Evolutionary conservation across 1,140 invertebrate genomes (phyloP).

Genomic region (Drosophila pallidifrons): DNA sequence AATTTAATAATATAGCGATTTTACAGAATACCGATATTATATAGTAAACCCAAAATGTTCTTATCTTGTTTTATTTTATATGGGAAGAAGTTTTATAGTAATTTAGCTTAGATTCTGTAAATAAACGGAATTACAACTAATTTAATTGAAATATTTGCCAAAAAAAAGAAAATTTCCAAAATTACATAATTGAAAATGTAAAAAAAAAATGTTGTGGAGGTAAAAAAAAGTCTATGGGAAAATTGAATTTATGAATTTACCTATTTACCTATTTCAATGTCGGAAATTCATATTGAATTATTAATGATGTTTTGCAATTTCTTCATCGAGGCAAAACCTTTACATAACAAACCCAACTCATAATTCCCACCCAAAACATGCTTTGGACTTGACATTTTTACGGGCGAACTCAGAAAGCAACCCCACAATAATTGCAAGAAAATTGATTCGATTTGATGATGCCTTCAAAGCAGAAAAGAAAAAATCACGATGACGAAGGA

Average conservation of each 20-base stretch:
- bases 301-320: background rate
- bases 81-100: too few relatives aligned
- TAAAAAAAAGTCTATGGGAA: background rate
- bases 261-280: background rate
- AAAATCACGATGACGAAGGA: conserved; percentile 11
- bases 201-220: too few relatives aligned
- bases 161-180: too few relatives aligned
- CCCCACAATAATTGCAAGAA: conserved; percentile 58
- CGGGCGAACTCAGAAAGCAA: conserved; percentile 23
- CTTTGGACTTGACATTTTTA: conserved; percentile 24
- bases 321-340: background rate
- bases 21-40: too few relatives aligned
- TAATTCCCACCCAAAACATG: conserved; percentile 29
- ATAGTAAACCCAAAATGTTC: too few relatives aligned
- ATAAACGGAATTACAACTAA: too few relatives aligned
- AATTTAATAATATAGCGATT: too few relatives aligned
- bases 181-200: too few relatives aligned
- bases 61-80: too few relatives aligned
- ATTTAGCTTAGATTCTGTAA: too few relatives aligned
- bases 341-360: conserved; percentile 18
- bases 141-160: too few relatives aligned
- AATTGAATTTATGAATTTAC: background rate
- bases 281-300: background rate
- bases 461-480: conserved; percentile 37
- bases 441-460: conserved; percentile 70